Evolutionary conservation across 2,888 invertebrate genomes (phyloP), one percentile per base, ranked within the genome.

Genomic region (Agrilus biguttatus): DNA sequence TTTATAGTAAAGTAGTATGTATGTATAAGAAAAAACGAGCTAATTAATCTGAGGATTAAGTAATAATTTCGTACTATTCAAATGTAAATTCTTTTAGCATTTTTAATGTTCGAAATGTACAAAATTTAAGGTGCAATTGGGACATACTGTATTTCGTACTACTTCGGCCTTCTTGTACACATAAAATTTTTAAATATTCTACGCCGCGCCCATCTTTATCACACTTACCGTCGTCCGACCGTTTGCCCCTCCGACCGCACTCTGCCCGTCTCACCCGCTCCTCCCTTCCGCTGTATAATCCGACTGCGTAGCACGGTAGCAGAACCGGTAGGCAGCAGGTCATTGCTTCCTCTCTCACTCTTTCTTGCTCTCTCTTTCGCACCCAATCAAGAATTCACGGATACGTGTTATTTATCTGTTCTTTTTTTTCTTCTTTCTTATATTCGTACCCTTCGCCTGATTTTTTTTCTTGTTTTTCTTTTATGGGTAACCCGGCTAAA

Each of bases 291-390:
- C 28, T 28, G 28, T 28, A 28, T 28, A 28, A 52, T 54, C 69
- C 71, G 70, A 50, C 57, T 59, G 61, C 62, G 63, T 63, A 64
- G 60, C 63, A 55, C 63, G 58, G 73, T 71, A 64, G 63, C 73
- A 70, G 72, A 70, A 70, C 73, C 73, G 74, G 73, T 73, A 73
- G 73, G 72, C 70, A 71, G 71, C 72, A 69, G 68, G 72, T 72
- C 73, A 61, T 58, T 56, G 71, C 70, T 71, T 53, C 60, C 57
- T 62, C 64, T 55, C 61, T 60, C 55, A 59, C 62, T 52, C 62
- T 60, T 60, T 61, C 61, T 62, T 62, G 56, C 53, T 44, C 49
- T 58, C 53, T 57, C 60, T 64, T 63, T 60, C 42, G 44, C 47
- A 38, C 45, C 43, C 33, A 19, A 28, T n/a, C 34, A 40, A 33